Evolutionary conservation across 1,140 invertebrate species (phyloP), one percentile per base, ranked within the genome.

Genomic region (Macrostomum lignano): DNA sequence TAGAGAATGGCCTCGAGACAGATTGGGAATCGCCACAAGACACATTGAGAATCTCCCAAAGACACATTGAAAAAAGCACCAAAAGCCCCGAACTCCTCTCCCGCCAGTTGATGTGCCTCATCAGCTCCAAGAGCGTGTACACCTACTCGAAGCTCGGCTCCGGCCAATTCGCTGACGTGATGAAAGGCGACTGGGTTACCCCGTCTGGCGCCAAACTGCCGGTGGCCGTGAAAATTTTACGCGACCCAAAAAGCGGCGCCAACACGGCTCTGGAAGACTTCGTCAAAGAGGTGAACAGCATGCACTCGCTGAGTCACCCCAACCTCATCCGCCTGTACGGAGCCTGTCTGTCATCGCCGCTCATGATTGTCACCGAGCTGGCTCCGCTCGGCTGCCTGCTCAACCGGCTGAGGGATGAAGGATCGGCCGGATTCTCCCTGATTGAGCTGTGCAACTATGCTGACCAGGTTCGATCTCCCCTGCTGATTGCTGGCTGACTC

Each of bases 341-440:
- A 3, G 73, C 93, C 13, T 81, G 91, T 1, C 60, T 93, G 21
- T 74, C 78, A 2, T 71, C 75, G 25, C 74, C 86, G 11, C 72
- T 93, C 66, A 93, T 93, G 82, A 84, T 86, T 77, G 77, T 96
- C 4, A 91, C 84, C 9, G 86, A 96, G 60, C 55, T 94, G 31
- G 88, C 86, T 3, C 71, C 77, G 15, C 65, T 79, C 28, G 86
- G 86, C 7, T 73, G 78, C 4, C 57, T 93, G 14, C 52, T 91
- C n/a, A 55, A 93, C 52, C 77, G 73, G 41, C 59, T 96, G 25
- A 65, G 78, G 21, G 75, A 78, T 43, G 73, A 91, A 49, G 73
- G 72, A n/a, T n/a, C n/a, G n/a, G n/a, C n/a, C n/a, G n/a, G n/a
- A n/a, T n/a, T n/a, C n/a, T n/a, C n/a, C n/a, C n/a, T n/a, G n/a